Percentiles rank a stretch among this genome's conserved stretches.
Evolutionary conservation across 2,888 invertebrate genomes (phyloP).

Genomic region (Lepidocyrtinus sp.): DNA sequence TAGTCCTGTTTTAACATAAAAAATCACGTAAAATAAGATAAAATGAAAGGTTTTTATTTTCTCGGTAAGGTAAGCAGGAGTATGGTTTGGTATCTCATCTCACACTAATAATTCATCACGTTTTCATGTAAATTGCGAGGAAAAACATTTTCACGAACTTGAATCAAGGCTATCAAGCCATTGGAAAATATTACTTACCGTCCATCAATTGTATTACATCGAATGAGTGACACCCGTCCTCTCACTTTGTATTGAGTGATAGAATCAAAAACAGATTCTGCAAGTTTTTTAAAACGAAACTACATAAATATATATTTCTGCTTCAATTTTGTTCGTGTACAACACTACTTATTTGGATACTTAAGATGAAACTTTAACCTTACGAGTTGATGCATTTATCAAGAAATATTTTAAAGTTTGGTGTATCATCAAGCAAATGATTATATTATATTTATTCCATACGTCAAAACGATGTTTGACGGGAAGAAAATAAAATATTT

Average conservation of each 20-base stretch:
- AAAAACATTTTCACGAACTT: too few species aligned
- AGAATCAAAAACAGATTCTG: too few species aligned
- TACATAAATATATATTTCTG: too few species aligned
- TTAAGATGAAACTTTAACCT: too few species aligned
- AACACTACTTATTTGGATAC: slow-evolving; percentile 22
- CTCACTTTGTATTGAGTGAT: too few species aligned
- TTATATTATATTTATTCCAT: slow-evolving; percentile 41
- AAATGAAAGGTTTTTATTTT: slow-evolving; percentile 20
- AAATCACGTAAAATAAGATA: slow-evolving; percentile 34
- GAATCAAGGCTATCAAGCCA: neutral
- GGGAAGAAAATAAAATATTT: slow-evolving; percentile 1
- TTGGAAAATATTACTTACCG: slow-evolving; percentile 49
- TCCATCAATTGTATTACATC: slow-evolving; percentile 43
- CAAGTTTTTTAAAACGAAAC: too few species aligned
- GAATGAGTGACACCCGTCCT: slow-evolving; percentile 48
- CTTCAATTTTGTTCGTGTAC: slow-evolving; percentile 3
- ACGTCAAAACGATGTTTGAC: slow-evolving; percentile 42
- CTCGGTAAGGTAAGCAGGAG: neutral
- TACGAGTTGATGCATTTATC: too few species aligned
- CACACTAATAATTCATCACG: slow-evolving; percentile 46
- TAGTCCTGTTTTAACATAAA: slow-evolving; percentile 15
- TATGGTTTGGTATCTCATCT: neutral
- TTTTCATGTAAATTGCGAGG: slow-evolving; percentile 9
- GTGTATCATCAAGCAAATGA: slow-evolving; percentile 52
- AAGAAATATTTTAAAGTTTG: slow-evolving; percentile 26